phyloP scores from a whole-genome alignment of 2,888 invertebrate genomes.

The Thumatha senex region DNA sequence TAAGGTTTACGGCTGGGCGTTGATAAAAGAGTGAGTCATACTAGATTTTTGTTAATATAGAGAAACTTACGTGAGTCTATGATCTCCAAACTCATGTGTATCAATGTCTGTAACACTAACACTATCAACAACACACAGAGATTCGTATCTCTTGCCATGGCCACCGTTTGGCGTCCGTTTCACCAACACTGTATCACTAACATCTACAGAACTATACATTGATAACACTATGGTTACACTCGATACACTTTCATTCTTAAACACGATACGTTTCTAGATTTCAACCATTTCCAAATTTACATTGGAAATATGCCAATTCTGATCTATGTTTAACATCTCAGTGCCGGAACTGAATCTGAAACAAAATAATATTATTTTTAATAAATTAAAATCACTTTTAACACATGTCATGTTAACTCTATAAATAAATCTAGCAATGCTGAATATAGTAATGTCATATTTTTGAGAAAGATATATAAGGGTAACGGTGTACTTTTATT shows the following conservation, averaged over 20 bases:
- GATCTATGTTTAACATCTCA: constrained; percentile 32
- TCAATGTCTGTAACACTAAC: constrained; percentile 53
- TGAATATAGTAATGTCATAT: constrained; percentile 26
- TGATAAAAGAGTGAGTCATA: too few species aligned
- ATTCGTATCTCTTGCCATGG: constrained; percentile 59
- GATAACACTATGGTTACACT: constrained; percentile 39
- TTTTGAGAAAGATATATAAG: constrained; percentile 33
- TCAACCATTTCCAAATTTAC: constrained; percentile 38
- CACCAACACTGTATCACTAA: constrained; percentile 45
- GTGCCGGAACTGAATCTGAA: constrained; percentile 58
- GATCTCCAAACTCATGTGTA: constrained; percentile 65
- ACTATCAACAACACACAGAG: constrained; percentile 53
- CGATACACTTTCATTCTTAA: constrained; percentile 17
- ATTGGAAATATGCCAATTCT: constrained; percentile 56
- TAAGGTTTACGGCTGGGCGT: too few species aligned
- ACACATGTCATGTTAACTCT: constrained; percentile 20
- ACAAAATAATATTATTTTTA: constrained; percentile 52
- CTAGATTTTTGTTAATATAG: too few species aligned
- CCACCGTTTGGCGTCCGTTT: constrained; percentile 48
- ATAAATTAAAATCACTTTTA: constrained; percentile 45
- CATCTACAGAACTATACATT: constrained; percentile 55
- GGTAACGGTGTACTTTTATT: neutral
- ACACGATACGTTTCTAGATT: constrained; percentile 21
- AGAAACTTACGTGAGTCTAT: constrained; percentile 75
- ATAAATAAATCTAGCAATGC: constrained; percentile 26